A percentile compares a stretch with the other conserved stretches of the same genome.
Evolutionary conservation across 2,797 vertebrate species (phyloP).

Genomic region (Lutjanus campechanus): DNA sequence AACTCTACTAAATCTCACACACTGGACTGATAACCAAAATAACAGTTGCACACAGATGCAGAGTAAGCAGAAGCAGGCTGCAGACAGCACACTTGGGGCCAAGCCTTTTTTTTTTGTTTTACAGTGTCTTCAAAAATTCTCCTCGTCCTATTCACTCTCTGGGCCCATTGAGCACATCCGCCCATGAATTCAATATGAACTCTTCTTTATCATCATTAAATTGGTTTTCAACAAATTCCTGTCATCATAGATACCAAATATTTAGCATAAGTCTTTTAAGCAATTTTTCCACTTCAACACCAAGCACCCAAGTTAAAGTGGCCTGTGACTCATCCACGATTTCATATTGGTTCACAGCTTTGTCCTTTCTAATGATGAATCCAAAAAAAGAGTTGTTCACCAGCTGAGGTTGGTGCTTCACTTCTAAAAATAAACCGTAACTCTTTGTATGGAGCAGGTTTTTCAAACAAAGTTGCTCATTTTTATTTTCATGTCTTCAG

Average conservation of each 20-base stretch:
- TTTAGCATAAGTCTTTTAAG: background rate
- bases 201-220: background rate
- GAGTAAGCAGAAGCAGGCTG: background rate
- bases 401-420: background rate
- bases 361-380: background rate
- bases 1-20: too few species aligned
- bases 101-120: background rate
- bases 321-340: background rate
- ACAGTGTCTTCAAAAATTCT: too few species aligned
- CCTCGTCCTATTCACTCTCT: background rate
- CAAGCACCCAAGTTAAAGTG: background rate
- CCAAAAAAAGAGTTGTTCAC: background rate
- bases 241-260: too few species aligned
- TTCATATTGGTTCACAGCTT: background rate
- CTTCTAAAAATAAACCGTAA: slow-evolving; percentile 44
- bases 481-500: slow-evolving; percentile 9
- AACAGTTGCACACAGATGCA: background rate
- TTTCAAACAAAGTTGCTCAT: slow-evolving; percentile 32
- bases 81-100: background rate
- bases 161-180: background rate
- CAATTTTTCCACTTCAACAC: background rate
- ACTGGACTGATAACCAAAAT: background rate
- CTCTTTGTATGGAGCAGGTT: slow-evolving; percentile 14
- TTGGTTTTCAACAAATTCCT: background rate
- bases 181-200: background rate